Base-by-base conservation (phyloP, 2,888 invertebrate genomes). In the Synergus laeviventris region DNA sequence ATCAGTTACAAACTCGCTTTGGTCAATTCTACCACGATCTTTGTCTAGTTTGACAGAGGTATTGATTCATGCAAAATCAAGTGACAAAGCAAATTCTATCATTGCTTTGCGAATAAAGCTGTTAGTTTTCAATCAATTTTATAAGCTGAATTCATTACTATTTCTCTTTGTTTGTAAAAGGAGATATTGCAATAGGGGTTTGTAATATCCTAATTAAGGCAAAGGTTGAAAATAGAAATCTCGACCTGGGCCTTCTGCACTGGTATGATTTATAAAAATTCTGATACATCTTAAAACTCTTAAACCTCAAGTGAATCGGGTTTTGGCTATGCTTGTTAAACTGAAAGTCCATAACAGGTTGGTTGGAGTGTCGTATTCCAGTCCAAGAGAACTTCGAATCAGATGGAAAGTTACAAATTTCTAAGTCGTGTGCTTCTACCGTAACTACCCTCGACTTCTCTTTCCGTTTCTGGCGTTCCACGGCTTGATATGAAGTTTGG, bases 1-100 rank as follows among this genome's bases (percentile, higher is more conserved):
- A 45, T 66, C 66, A 66, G 66, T 66, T 66, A 42, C 66, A 66
- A 66, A 66, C 66, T 66, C 45, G 31, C 66, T 66, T 45, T 66
- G 66, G 66, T 66, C 45, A 49, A 66, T 45, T 66, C 31, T 45
- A 66, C 45, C 45, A 66, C 24, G 24, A 45, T 45, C 45, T 49
- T 49, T 45, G 45, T 31, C 45, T 18, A 38, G 39, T 62, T 62
- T 39, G 62, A 62, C 18, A 38, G 45, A 66, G 45, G 45, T 66
- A 66, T 66, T 66, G 45, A 66, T 66, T 66, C 24, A 66, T 24
- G 45, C 16, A 16, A 45, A 66, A 24, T 45, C 66, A 66, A 24
- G n/a, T 18, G 66, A 21, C 31, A 49, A 66, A 66, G 18, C 18
- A 21, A 56, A 21, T 56, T 56, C 18, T 21, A 45, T 45, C 16